Conservation (phyloP, 1,140 invertebrate genomes). For the Phocides pigmalion region DNA sequence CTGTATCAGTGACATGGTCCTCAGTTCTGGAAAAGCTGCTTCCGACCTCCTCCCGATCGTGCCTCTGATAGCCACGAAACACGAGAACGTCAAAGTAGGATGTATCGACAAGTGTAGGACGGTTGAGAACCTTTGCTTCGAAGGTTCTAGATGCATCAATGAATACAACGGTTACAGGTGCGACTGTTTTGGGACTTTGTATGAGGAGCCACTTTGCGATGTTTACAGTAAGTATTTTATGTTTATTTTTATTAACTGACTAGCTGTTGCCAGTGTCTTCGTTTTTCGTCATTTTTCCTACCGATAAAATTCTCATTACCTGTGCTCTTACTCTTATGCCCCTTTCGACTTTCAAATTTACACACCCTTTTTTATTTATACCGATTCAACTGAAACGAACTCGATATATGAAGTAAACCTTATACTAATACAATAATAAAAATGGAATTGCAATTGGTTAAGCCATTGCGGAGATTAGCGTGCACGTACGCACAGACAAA, state of each 20-base stretch:
- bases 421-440: no score
- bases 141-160: constrained; percentile 93
- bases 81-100: constrained; percentile 93
- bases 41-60: constrained; percentile 91
- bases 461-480: no score
- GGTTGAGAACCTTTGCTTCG: constrained; percentile 92
- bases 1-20: constrained; percentile 93
- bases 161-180: constrained; percentile 94
- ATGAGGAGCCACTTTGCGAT: constrained; percentile 95
- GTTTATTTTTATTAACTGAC: neutral
- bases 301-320: no score
- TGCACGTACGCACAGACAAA: no score
- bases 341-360: no score
- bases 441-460: no score
- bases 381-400: no score
- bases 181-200: constrained; percentile 95
- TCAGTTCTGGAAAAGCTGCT: constrained; percentile 92
- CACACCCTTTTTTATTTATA: no score
- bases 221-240: constrained; percentile 90
- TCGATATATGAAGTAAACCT: no score
- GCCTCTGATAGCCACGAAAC: constrained; percentile 92
- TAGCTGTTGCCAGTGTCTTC: no score
- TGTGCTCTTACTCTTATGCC: no score
- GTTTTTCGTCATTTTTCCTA: no score
- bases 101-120: constrained; percentile 92